These are phyloP conservation scores for Oscheius sp. DNA, from an alignment of 2,888 invertebrate genomes.

Conservation along the genomic window DNA sequence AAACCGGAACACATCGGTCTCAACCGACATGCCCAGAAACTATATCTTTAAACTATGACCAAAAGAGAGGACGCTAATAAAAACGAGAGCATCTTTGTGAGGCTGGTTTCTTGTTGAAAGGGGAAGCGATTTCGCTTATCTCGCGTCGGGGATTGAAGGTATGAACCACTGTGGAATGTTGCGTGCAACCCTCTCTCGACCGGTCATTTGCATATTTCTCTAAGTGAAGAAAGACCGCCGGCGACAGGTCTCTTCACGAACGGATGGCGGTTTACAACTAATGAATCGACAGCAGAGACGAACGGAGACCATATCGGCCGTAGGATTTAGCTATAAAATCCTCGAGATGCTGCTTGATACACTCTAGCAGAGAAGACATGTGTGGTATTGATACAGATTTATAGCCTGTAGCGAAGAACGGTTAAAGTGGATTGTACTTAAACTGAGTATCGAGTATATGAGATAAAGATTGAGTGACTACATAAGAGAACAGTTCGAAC, in stretches of 20 bases:
- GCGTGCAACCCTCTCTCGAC: constrained; percentile 21
- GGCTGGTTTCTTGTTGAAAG: constrained; percentile 2
- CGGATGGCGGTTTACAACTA: constrained; percentile 30
- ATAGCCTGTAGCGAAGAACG: constrained; percentile 8
- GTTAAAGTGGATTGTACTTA: constrained; percentile 6
- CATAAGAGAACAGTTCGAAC: constrained; percentile 27
- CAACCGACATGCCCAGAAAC: background rate
- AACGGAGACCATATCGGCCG: constrained; percentile 11
- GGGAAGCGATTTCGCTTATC: constrained; percentile 36
- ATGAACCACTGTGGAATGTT: constrained; percentile 33
- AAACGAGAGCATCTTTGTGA: background rate
- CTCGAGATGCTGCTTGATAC: background rate
- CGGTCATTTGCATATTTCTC: constrained; percentile 34
- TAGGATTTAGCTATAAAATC: background rate
- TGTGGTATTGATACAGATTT: no score
- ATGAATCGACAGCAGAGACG: constrained; percentile 21
- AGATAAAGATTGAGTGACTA: background rate
- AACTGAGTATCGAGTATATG: constrained; percentile 18
- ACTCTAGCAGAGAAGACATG: no score
- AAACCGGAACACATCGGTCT: constrained; percentile 19
- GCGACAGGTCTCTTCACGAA: constrained; percentile 14
- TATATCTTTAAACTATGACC: background rate
- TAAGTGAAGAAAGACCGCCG: background rate
- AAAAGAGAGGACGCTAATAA: background rate
- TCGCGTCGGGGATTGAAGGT: constrained; percentile 31